Evolutionary conservation across 2,888 invertebrate species (phyloP).

Genomic region (Agrotis puta): DNA sequence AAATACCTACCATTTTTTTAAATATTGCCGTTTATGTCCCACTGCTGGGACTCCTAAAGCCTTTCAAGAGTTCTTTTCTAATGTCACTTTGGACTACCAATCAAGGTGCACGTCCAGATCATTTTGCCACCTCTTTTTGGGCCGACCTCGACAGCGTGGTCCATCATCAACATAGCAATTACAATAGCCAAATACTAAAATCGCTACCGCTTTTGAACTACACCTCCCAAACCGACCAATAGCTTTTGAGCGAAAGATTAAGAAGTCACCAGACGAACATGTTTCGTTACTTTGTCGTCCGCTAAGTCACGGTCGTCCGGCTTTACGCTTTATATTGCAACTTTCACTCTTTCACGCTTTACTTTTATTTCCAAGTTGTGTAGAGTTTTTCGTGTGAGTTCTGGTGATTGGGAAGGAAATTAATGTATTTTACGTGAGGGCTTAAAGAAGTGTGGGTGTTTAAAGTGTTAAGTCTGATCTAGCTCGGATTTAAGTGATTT

Average conservation of each 20-base stretch:
- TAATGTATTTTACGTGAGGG: slow-evolving; percentile 7
- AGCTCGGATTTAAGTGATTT: background rate
- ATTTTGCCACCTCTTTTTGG: no score
- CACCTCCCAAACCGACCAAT: slow-evolving; percentile 58
- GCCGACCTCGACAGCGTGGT: no score
- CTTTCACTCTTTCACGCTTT: slow-evolving; percentile 48
- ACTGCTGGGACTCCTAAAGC: no score
- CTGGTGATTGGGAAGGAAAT: slow-evolving; percentile 33
- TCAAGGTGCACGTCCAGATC: no score
- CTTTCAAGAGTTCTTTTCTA: no score
- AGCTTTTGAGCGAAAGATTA: slow-evolving; percentile 78
- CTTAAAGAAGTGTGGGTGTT: background rate
- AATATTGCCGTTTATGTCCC: no score
- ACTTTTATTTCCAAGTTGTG: slow-evolving; percentile 50
- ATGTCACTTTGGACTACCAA: no score
- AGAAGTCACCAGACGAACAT: slow-evolving; percentile 81
- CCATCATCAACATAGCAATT: no score
- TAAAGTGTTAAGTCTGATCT: background rate
- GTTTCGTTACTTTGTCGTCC: slow-evolving; percentile 80
- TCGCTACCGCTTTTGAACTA: slow-evolving; percentile 53
- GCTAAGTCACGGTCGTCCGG: slow-evolving; percentile 73
- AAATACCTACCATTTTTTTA: no score
- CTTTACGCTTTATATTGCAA: slow-evolving; percentile 53
- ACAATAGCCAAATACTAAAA: background rate
- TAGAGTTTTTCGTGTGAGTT: slow-evolving; percentile 26